phyloP scores from a whole-genome alignment of 2,113 vertebrate genomes.

The Psittacara wagleri region DNA sequence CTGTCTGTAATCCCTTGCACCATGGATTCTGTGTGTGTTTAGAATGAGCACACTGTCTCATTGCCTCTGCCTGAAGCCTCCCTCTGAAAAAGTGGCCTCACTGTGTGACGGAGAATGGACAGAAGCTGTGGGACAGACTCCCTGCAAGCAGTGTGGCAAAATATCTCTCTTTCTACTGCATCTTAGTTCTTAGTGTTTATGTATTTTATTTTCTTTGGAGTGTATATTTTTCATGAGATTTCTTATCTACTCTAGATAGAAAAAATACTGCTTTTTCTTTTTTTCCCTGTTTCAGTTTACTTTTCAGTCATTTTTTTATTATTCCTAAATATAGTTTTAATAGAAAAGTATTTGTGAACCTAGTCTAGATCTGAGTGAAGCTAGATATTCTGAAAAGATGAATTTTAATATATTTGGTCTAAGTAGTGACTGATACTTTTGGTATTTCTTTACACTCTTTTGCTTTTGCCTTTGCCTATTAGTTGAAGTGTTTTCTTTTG shows the following conservation, averaged over 20 bases:
- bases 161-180: background rate
- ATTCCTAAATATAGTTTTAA: background rate
- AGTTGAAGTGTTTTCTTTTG: background rate
- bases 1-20: background rate
- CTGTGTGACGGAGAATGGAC: background rate
- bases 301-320: background rate
- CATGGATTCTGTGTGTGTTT: accelerated
- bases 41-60: background rate
- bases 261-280: background rate
- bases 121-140: background rate
- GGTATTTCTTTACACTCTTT: background rate
- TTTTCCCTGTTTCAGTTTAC: no score
- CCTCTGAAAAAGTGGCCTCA: accelerated
- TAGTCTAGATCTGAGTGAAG: background rate
- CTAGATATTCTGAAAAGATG: background rate
- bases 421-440: background rate
- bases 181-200: background rate
- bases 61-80: background rate
- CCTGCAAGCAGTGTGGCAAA: background rate
- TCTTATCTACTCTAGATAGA: background rate
- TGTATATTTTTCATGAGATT: background rate
- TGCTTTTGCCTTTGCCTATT: background rate
- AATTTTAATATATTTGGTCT: background rate
- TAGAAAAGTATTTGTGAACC: background rate
- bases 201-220: background rate